Base-by-base conservation (phyloP, 2,888 invertebrate genomes). In the Laothoe populi region DNA sequence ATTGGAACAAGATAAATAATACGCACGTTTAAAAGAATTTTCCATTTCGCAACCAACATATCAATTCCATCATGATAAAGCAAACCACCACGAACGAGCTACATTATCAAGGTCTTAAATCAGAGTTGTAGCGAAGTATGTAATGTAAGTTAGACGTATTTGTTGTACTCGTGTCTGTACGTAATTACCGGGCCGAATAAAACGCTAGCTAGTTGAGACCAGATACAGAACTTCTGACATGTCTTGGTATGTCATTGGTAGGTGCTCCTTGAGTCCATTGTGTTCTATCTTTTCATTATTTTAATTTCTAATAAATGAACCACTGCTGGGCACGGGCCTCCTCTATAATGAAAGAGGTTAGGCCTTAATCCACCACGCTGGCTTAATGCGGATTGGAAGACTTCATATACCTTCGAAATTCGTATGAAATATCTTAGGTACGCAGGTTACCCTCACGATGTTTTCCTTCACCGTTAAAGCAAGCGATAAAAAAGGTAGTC, bases 141-240 rank as follows among this genome's bases (percentile, higher is more conserved):
- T 11, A 53, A 53, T 53, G 53, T 31, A 19, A 31, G 19, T 31
- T 53, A n/a, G n/a, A n/a, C n/a, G n/a, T n/a, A 46, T 46, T 46
- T 46, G 46, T 46, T 46, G 53, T 35, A 48, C n/a, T 48, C 48
- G 38, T 40, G 11, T 40, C 42, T 48, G 38, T 53, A 7, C 49
- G 60, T 60, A 60, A 60, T 60, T 60, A 53, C 60, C 23, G 42
- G 24, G 40, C 35, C 40, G 19, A 60, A 46, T 48, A 48, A 60
- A 35, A 48, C 13, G 48, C 13, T n/a, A 16, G 49, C 26, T 40
- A 60, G 60, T 42, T 60, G 49, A 49, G 26, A 48, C 60, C 21
- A 23, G 48, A 38, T 60, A 59, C 35, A 31, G 38, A 60, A 53
- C 49, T 53, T 38, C 40, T 35, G 23, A 49, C 60, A 49, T 49